Evolutionary conservation across 2,888 invertebrate genomes (phyloP), one percentile per base, ranked within the genome.

Genomic region (Tenthredo mesomela): DNA sequence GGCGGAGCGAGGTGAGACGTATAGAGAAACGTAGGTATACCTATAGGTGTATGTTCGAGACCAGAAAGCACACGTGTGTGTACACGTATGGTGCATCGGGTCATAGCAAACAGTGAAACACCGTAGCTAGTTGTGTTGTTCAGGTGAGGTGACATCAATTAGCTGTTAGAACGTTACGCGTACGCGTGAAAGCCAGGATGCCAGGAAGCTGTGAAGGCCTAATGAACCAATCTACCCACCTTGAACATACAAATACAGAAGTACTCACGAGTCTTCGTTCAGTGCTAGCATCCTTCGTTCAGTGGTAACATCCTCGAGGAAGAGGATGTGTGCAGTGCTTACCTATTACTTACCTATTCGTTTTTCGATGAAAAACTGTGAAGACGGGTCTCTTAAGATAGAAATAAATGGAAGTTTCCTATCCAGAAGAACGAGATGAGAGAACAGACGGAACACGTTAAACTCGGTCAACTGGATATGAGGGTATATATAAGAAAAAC

Each of bases 381-480:
- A 33, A 29, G 67, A 25, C 15, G 25, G 33, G 25, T 12, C 6
- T 25, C 5, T 15, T 6, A 29, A 67, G 18, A 67, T 29, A 70
- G 37, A 37, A 37, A 37, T 29, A 70, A 70, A 70, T 37, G 18
- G 37, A 70, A 70, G 37, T 61, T 61, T 61, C 9, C 9, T n/a
- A n/a, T 1, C 54, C n/a, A 54, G 7, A n/a, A 4, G n/a, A n/a
- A 50, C 6, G 61, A 29, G 61, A 61, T 10, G 37, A 37, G 70
- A 70, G n/a, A 43, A 40, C 9, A 73, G 71, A 43, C 40, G 29
- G 10, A 25, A 40, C 40, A 18, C 25, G 29, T 73, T 21, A 73
- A 43, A n/a, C 73, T 73, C 43, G 67, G 67, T 67, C 67, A 67
- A 67, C 29, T 67, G 67, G 67, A 67, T 33, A 54, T 54, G 54